These are phyloP conservation scores for Crotalus viridis DNA, from an alignment of 2,113 vertebrate species.

Conservation along the genomic window DNA sequence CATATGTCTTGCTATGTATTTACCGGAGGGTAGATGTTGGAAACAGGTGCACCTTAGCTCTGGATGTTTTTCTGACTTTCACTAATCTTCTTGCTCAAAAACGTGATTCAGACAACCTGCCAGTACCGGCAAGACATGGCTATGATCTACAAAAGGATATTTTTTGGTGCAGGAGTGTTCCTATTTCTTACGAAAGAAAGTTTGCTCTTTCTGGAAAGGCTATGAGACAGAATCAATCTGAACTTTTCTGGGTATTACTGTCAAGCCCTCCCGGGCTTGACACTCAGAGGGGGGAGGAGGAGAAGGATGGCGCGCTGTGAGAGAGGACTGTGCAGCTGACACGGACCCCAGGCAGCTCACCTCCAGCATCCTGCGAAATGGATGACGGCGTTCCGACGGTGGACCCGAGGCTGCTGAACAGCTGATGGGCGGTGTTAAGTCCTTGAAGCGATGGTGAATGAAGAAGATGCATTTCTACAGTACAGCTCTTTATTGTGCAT, in stretches of 20 bases:
- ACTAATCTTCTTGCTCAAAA: slow-evolving; percentile 54
- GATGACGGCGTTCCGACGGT: too few species aligned
- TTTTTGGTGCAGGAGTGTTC: background rate
- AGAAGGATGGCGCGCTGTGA: too few species aligned
- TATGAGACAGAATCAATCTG: background rate
- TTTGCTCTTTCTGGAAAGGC: background rate
- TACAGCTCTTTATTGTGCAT: too few species aligned
- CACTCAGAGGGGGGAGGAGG: too few species aligned
- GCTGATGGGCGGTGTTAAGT: too few species aligned
- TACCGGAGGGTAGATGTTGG: slow-evolving; percentile 40
- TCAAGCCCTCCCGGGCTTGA: too few species aligned
- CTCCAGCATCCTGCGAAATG: too few species aligned
- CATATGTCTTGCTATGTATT: slow-evolving; percentile 42
- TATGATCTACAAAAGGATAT: slow-evolving; percentile 1
- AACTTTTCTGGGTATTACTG: background rate
- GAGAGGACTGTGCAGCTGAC: too few species aligned
- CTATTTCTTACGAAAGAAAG: slow-evolving; percentile 22
- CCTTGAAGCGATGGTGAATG: too few species aligned
- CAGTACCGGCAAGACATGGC: slow-evolving; percentile 17
- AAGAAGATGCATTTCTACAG: too few species aligned
- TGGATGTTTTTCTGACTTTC: slow-evolving; percentile 38
- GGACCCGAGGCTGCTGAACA: too few species aligned
- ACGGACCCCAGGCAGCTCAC: too few species aligned
- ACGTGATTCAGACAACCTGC: slow-evolving; percentile 27
- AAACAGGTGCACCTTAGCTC: slow-evolving; percentile 32